A percentile compares a stretch with the other conserved stretches of the same genome.
phyloP scores from a whole-genome alignment of 1,140 invertebrate genomes.

The Neelides sp. region DNA sequence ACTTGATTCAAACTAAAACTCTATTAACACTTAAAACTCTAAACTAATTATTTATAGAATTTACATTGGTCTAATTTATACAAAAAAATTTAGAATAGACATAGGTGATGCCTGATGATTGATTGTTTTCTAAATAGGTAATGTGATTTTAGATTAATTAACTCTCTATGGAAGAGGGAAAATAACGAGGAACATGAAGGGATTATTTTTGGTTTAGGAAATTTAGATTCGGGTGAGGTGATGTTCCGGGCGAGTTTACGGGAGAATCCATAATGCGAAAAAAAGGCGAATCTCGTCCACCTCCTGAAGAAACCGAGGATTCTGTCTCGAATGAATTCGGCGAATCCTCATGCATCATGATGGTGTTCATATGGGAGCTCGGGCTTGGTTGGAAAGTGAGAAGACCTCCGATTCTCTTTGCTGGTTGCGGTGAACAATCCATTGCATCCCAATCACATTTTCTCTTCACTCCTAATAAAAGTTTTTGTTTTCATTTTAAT shows the following conservation, averaged over 20 bases:
- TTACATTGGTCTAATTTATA: too few relatives aligned
- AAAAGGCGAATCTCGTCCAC: slow-evolving; percentile 24
- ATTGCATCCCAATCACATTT: slow-evolving; percentile 30
- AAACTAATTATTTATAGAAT: too few relatives aligned
- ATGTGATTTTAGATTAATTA: too few relatives aligned
- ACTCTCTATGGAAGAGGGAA: too few relatives aligned
- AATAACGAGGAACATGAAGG: too few relatives aligned
- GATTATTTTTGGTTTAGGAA: too few relatives aligned
- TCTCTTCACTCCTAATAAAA: slow-evolving; percentile 22
- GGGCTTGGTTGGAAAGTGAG: slow-evolving; percentile 15
- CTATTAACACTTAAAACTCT: too few relatives aligned
- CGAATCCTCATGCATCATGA: slow-evolving; percentile 13
- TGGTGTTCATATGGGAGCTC: neutral
- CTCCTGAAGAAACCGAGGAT: slow-evolving; percentile 22
- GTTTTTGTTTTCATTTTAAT: neutral
- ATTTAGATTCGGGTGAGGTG: slow-evolving; percentile 15
- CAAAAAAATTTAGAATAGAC: too few relatives aligned
- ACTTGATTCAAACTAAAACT: too few relatives aligned
- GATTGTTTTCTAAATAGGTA: too few relatives aligned
- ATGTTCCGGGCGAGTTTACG: slow-evolving; percentile 5
- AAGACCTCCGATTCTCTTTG: slow-evolving; percentile 20
- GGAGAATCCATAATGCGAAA: slow-evolving; percentile 27
- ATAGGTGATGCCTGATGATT: too few relatives aligned
- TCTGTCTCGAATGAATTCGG: slow-evolving; percentile 28
- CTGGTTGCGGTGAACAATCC: slow-evolving; percentile 29